A percentile compares a stretch with the other conserved stretches of the same genome.
Evolutionary conservation across 1,140 invertebrate species (phyloP).

Genomic region (Lepeophtheirus salmonis): DNA sequence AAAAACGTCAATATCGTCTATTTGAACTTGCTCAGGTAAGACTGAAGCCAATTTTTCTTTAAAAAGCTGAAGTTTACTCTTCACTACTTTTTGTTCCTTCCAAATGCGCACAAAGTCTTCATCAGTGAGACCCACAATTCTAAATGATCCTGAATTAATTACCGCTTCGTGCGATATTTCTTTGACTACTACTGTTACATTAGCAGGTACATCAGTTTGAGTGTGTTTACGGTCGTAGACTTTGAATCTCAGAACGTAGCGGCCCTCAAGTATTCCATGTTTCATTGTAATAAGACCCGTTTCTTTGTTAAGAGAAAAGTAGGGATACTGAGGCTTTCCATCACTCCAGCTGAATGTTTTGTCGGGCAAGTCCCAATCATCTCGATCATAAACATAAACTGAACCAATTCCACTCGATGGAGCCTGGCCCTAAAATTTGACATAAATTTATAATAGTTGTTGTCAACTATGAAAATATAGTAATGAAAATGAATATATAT

Average conservation of each 20-base stretch:
- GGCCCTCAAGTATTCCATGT: slow-evolving; percentile 65
- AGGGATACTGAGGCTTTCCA: slow-evolving; percentile 37
- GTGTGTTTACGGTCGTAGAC: slow-evolving; percentile 85
- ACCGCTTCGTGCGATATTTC: slow-evolving; percentile 89
- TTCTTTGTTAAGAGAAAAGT: slow-evolving; percentile 69
- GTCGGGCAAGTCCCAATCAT: slow-evolving; percentile 92
- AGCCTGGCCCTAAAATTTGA: slow-evolving; percentile 49
- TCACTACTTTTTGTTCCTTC: slow-evolving; percentile 57
- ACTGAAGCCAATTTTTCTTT: slow-evolving; percentile 50
- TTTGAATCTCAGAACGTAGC: slow-evolving; percentile 60
- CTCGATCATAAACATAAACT: slow-evolving; percentile 85
- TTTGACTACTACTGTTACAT: slow-evolving; percentile 76
- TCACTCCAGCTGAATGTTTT: slow-evolving; percentile 83
- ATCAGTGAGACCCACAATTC: slow-evolving; percentile 79
- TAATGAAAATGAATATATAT: too few species aligned
- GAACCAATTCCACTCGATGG: slow-evolving; percentile 80
- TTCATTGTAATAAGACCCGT: slow-evolving; percentile 88
- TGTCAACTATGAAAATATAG: too few species aligned
- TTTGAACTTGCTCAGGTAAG: slow-evolving; percentile 22
- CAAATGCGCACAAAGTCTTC: slow-evolving; percentile 87
- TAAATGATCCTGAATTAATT: slow-evolving; percentile 76
- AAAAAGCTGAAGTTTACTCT: slow-evolving; percentile 72
- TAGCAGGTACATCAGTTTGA: slow-evolving; percentile 66
- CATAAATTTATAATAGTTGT: slow-evolving; percentile 19
- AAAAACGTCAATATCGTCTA: slow-evolving; percentile 84